Evolutionary conservation across 2,113 vertebrate species (phyloP).

Genomic region (Oophaga pumilio): DNA sequence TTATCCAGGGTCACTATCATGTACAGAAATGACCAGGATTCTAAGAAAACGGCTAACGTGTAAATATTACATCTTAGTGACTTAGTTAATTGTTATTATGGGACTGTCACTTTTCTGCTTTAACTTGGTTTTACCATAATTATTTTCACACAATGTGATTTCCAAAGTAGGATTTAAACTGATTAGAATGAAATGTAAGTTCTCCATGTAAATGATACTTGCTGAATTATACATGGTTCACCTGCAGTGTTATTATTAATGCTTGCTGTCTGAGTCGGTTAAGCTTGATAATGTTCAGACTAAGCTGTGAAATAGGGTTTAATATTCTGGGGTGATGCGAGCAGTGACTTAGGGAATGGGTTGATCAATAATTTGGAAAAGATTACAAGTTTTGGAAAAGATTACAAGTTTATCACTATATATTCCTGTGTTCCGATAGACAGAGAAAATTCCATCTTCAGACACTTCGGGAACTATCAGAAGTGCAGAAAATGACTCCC

Average conservation of each 20-base stretch:
- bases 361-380: neutral
- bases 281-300: constrained; percentile 38
- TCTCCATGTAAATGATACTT: constrained; percentile 40
- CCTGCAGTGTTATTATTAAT: constrained; percentile 44
- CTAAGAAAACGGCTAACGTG: neutral
- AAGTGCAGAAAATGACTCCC: constrained; percentile 81
- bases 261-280: neutral
- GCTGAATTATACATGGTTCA: constrained; percentile 25
- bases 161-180: constrained; percentile 34
- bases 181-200: constrained; percentile 44
- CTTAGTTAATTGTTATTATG: constrained; percentile 11
- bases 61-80: neutral
- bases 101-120: constrained; percentile 25
- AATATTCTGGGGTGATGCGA: constrained; percentile 38
- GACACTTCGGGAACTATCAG: constrained; percentile 76
- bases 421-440: constrained; percentile 65
- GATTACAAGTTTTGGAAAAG: neutral
- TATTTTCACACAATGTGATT: constrained; percentile 38
- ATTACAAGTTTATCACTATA: neutral
- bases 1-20: neutral
- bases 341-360: neutral
- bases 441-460: constrained; percentile 79
- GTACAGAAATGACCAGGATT: neutral
- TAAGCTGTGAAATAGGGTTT: constrained; percentile 34
- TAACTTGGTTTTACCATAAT: constrained; percentile 35